These are phyloP conservation scores for Solenopsis fugax DNA, from an alignment of 1,140 invertebrate species.

Conservation along the genomic window DNA sequence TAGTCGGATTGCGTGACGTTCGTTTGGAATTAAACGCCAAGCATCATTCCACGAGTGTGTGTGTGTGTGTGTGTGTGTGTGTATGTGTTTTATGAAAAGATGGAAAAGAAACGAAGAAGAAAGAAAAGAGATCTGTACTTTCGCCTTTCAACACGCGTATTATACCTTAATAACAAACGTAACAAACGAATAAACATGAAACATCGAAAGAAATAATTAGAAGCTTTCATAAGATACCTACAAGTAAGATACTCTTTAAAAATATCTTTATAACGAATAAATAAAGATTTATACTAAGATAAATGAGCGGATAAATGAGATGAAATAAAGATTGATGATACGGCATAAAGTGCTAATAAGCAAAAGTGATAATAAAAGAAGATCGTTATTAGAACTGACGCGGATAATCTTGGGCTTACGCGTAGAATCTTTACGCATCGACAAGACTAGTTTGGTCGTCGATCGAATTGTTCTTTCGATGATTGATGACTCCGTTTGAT, in stretches of 20 bases:
- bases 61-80: too few species aligned
- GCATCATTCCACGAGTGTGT: neutral
- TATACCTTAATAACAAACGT: neutral
- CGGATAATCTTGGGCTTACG: neutral
- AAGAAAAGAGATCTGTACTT: neutral
- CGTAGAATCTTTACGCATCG: neutral
- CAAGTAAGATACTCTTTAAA: neutral
- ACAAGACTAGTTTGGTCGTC: neutral
- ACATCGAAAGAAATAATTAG: neutral
- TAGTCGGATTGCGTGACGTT: conserved; percentile 55
- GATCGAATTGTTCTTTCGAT: neutral
- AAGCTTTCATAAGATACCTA: neutral
- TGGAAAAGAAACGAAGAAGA: neutral
- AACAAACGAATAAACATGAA: neutral
- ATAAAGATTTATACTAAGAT: neutral
- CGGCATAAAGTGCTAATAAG: neutral
- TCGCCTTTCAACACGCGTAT: conserved; percentile 24
- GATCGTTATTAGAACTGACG: neutral
- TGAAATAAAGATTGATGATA: neutral
- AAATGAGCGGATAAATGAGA: neutral
- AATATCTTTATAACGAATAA: neutral
- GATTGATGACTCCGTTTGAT: neutral
- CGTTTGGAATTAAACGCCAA: neutral
- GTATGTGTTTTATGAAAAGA: neutral
- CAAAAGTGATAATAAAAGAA: neutral